phyloP scores from a whole-genome alignment of 2,797 vertebrate genomes.

The Tarsius wallacei region DNA sequence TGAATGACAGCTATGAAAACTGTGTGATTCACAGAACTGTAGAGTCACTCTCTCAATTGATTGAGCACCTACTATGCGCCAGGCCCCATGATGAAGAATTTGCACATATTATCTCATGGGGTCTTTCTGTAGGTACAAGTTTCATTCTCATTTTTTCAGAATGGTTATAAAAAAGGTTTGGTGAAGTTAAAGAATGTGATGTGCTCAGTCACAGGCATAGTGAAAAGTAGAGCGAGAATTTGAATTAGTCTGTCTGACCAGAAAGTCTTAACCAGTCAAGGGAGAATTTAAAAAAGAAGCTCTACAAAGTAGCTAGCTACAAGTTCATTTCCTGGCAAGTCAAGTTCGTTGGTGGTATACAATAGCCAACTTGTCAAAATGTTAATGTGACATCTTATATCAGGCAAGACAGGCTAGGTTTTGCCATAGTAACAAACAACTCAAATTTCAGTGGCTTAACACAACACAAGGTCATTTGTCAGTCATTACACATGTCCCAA shows the following conservation, averaged over 20 bases:
- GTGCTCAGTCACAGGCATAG: not conserved
- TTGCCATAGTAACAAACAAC: not conserved
- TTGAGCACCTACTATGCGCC: not conserved
- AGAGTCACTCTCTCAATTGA: not conserved
- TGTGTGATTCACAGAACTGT: too few relatives aligned
- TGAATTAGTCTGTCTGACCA: constrained; percentile 7
- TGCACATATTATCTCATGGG: not conserved
- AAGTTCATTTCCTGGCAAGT: not conserved
- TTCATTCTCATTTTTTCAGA: not conserved
- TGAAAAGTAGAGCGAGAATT: not conserved
- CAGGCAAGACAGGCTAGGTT: not conserved
- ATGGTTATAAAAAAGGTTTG: not conserved
- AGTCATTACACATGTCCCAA: fast-evolving
- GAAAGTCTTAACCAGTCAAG: not conserved
- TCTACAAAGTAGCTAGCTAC: not conserved
- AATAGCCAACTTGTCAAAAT: not conserved
- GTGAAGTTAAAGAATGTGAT: not conserved
- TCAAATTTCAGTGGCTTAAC: not conserved
- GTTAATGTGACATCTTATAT: not conserved
- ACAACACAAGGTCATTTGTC: not conserved
- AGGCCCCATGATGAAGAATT: not conserved
- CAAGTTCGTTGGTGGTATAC: not conserved
- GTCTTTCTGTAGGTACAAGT: not conserved
- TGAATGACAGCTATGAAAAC: not conserved
- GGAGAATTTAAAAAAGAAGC: not conserved